Evolutionary conservation across 2,888 invertebrate genomes (phyloP), one percentile per base, ranked within the genome.

Genomic region (Acanthosepion esculentum): DNA sequence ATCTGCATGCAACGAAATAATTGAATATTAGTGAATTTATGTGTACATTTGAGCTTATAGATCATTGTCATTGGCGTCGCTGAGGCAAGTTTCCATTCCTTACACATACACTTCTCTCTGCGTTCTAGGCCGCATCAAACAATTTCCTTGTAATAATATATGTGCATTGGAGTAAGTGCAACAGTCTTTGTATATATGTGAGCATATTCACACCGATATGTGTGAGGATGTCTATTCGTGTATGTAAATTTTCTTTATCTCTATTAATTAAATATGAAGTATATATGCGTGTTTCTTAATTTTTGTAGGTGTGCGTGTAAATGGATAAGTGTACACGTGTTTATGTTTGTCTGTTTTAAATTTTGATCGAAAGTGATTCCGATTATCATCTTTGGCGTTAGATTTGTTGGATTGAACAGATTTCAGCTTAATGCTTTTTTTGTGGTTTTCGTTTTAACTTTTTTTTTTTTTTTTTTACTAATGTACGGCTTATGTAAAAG

Each of bases 11-110:
- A 78, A 18, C 78, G 78, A n/a, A 78, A 78, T 78, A 78, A 78
- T 78, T 78, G 78, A 78, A 78, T 78, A 78, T 78, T 78, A 78
- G 78, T 78, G 33, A 78, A 78, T 78, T 78, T 78, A 78, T 78
- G 78, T n/a, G 78, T n/a, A n/a, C 78, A 78, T 78, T n/a, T 15
- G n/a, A 78, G 78, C 78, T 78, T 78, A 78, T 78, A 78, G 78
- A 78, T 78, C 78, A 78, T 78, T 78, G 78, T n/a, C 78, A n/a
- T 10, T 78, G 78, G 78, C 78, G 78, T 78, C 33, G n/a, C n/a
- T 78, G n/a, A 33, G 78, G 78, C 78, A 78, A 78, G n/a, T n/a
- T 33, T 78, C n/a, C 33, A 12, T n/a, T n/a, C 10, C n/a, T 78
- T 8, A 33, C 15, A n/a, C 78, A 78, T n/a, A n/a, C 78, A 12